Evolutionary conservation across 2,888 invertebrate species (phyloP), one percentile per base, ranked within the genome.

Genomic region (Malacosoma neustria): DNA sequence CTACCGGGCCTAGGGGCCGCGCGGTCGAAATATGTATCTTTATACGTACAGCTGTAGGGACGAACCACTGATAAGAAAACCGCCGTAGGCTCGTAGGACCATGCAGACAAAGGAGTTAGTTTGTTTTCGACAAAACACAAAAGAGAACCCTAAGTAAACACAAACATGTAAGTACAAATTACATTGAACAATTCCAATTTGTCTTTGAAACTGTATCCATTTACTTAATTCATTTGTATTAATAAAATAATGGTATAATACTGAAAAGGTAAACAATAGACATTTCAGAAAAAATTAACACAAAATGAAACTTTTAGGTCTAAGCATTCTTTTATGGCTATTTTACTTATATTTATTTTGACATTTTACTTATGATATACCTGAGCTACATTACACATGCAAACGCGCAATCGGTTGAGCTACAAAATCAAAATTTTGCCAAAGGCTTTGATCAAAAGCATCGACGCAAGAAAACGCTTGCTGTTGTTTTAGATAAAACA

Each of bases 81-180:
- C 61, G 70, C 77, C 65, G 55, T 57, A 60, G 72, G 77, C 62
- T 51, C 49, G 46, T 46, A 56, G 52, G 54, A 50, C 51, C 53
- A 47, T 46, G 41, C 59, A 61, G 60, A 76, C 77, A 77, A 77
- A 76, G 70, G 68, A 65, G 65, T 66, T 64, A 63, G 68, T 70
- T 72, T 74, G 68, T 67, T 69, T 71, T 67, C 60, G 48, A 53
- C 60, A 52, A 62, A 66, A 68, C 63, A 74, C 73, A 79, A 76
- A 75, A 73, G 68, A 61, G 59, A 59, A 61, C 62, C 70, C 68
- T 64, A 62, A 63, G 61, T 59, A 70, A 69, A 60, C 64, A 70
- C 62, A 64, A 67, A 63, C 66, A 70, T 60, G 69, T 62, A 61
- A 70, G 63, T 59, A 61, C 64, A 66, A 69, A 71, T 70, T 69